phyloP scores from a whole-genome alignment of 2,113 vertebrate genomes.

The Upupa epops region DNA sequence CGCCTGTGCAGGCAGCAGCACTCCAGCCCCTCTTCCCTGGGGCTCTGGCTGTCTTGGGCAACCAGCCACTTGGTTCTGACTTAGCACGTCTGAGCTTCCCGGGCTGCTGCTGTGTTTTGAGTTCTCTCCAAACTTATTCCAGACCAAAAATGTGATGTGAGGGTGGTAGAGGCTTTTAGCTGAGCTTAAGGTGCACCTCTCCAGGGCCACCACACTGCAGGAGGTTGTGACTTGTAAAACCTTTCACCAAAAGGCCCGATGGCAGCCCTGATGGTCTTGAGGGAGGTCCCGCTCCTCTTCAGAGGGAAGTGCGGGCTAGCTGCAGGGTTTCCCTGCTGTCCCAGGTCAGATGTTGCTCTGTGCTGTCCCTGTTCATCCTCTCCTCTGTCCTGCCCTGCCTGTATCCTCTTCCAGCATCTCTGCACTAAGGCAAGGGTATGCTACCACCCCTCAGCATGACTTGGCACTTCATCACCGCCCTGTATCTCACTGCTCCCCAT shows the following conservation, averaged over 20 bases:
- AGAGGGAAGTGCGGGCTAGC: background rate
- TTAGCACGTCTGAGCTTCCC: background rate
- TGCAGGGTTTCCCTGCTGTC: background rate
- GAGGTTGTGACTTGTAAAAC: background rate
- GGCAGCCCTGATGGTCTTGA: background rate
- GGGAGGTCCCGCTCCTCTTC: background rate
- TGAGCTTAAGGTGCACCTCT: background rate
- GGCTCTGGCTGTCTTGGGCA: background rate
- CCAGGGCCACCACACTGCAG: background rate
- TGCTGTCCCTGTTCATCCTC: background rate
- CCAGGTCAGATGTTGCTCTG: background rate
- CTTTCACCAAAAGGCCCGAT: background rate
- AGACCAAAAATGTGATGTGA: background rate
- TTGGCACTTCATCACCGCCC: background rate
- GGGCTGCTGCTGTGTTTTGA: background rate
- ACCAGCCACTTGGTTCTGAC: background rate
- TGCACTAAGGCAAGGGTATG: background rate
- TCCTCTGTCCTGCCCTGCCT: background rate
- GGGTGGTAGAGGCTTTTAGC: background rate
- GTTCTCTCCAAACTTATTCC: background rate
- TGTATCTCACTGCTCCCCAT: background rate
- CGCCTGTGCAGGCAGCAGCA: background rate
- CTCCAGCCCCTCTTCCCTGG: background rate
- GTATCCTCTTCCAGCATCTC: background rate
- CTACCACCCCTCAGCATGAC: accelerated